phyloP scores from a whole-genome alignment of 2,797 vertebrate species.

The Cuculus canorus region DNA sequence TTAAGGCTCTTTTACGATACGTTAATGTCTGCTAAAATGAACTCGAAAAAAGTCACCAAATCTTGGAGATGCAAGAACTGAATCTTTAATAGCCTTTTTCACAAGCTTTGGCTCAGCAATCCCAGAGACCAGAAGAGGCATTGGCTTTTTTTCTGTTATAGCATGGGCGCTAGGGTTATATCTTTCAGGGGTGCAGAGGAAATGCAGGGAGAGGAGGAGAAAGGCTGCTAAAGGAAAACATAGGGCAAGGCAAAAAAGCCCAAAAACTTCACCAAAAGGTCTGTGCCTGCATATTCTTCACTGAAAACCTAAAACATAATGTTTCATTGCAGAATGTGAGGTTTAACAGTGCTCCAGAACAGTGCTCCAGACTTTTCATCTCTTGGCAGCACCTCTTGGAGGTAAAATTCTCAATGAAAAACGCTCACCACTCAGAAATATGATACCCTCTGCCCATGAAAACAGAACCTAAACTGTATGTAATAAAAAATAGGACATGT shows the following conservation, averaged over 20 bases:
- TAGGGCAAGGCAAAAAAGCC: background rate
- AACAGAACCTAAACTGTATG: background rate
- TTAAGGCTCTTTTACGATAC: background rate
- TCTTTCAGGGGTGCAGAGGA: background rate
- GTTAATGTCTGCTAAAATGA: background rate
- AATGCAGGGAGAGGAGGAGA: background rate
- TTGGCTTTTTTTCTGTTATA: background rate
- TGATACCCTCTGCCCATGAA: background rate
- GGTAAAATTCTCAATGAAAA: background rate
- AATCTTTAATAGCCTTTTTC: background rate
- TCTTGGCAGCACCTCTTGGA: background rate
- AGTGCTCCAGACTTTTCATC: too few relatives aligned
- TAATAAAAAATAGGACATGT: background rate
- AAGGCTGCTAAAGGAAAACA: background rate
- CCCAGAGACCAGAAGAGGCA: background rate
- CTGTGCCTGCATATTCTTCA: background rate
- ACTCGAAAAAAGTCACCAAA: background rate
- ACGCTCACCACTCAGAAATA: background rate
- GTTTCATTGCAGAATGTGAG: background rate
- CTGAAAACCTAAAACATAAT: background rate
- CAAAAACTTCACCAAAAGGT: background rate
- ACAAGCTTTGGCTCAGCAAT: background rate
- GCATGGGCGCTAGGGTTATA: fast-evolving
- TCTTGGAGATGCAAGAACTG: background rate
- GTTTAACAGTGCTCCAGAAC: background rate